Percentiles rank a stretch among this genome's conserved stretches.
Conservation (phyloP, 2,888 invertebrate genomes). For the Chymomyza fuscimana region DNA sequence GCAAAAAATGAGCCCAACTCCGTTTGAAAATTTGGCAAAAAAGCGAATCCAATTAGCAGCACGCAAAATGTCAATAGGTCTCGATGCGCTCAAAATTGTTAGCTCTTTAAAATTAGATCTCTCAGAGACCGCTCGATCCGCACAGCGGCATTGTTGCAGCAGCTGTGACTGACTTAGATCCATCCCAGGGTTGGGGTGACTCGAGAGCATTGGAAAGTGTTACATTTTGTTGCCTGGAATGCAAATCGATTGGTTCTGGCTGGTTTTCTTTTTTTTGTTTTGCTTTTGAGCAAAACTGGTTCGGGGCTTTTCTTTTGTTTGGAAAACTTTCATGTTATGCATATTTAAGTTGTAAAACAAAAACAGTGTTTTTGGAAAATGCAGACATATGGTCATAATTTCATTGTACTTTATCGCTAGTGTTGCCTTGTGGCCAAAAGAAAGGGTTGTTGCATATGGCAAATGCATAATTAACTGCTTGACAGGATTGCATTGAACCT, state of each 20-base stretch:
- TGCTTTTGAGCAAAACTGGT: not conserved
- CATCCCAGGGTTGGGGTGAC: conserved; percentile 6
- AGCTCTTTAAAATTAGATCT: not conserved
- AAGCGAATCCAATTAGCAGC: not conserved
- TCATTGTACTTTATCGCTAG: not conserved
- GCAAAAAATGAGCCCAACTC: not conserved
- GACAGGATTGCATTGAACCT: not conserved
- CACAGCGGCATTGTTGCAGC: not conserved
- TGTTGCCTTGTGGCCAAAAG: not conserved
- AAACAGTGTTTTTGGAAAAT: conserved; percentile 33
- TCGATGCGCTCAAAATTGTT: conserved; percentile 29
- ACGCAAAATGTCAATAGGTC: conserved; percentile 34
- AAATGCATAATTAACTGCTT: not conserved
- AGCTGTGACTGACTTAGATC: not conserved
- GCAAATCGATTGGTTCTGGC: conserved; percentile 61
- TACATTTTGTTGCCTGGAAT: conserved; percentile 32
- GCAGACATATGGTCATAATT: conserved; percentile 53
- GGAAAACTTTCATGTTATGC: conserved; percentile 38
- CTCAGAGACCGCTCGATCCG: conserved; percentile 21
- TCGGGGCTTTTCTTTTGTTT: conserved; percentile 3
- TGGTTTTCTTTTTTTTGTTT: conserved; percentile 23
- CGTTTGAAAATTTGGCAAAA: not conserved
- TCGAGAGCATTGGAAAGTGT: conserved; percentile 29
- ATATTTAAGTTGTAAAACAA: conserved; percentile 37
- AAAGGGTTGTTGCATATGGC: conserved; percentile 38